Percentiles rank a stretch among this genome's conserved stretches.
phyloP scores from a whole-genome alignment of 2,888 invertebrate genomes.

The Troides oblongomaculatus region DNA sequence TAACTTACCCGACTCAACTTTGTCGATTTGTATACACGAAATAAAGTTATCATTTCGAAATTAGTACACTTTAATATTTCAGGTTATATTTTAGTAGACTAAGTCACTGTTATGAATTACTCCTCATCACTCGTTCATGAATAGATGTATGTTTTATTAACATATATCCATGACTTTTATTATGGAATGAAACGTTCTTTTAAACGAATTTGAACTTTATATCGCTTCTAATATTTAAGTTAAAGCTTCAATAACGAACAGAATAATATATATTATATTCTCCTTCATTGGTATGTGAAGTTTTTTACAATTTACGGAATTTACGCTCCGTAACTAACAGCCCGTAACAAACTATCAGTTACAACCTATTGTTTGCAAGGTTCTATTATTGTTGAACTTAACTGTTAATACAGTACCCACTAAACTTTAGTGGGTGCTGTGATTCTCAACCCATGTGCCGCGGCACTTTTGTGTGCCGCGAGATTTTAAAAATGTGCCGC shows the following conservation, averaged over 20 bases:
- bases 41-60: constrained; percentile 33
- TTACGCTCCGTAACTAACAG: constrained; percentile 12
- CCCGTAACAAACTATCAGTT: constrained; percentile 19
- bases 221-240: too few species aligned
- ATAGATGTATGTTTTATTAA: too few species aligned
- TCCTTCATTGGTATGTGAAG: neutral
- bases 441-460: too few species aligned
- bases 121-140: constrained; percentile 37
- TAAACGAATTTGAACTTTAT: too few species aligned
- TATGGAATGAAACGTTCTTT: too few species aligned
- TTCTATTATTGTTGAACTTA: constrained; percentile 7
- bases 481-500: too few species aligned
- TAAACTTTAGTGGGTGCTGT: too few species aligned
- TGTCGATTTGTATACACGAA: constrained; percentile 30
- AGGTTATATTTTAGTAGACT: constrained; percentile 29
- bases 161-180: too few species aligned
- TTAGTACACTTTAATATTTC: constrained; percentile 14
- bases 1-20: constrained; percentile 45
- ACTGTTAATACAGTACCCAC: too few species aligned
- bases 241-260: neutral
- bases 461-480: too few species aligned
- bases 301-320: constrained; percentile 16
- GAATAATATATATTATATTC: neutral
- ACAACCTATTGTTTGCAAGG: constrained; percentile 18
- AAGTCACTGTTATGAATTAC: constrained; percentile 48